phyloP scores from a whole-genome alignment of 2,113 vertebrate species.

The Chionomys nivalis region DNA sequence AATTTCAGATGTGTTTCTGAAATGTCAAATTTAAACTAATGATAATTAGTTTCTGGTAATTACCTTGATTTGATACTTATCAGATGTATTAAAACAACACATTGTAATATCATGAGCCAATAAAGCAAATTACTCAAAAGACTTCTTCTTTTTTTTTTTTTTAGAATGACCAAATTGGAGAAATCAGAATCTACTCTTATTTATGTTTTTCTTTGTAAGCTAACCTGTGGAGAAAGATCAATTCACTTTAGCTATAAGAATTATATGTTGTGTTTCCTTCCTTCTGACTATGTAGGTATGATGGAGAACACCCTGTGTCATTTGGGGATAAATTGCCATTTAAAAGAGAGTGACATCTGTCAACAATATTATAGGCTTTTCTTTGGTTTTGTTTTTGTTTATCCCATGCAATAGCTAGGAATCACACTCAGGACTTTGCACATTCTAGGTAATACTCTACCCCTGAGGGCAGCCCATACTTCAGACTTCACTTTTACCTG shows the following conservation, averaged over 20 bases:
- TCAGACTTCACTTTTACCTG: too few relatives aligned
- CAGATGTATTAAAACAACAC: neutral
- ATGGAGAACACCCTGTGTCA: neutral
- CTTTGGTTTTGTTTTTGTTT: neutral
- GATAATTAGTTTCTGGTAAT: neutral
- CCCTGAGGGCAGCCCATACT: neutral
- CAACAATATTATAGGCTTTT: neutral
- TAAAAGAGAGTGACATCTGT: conserved; percentile 5
- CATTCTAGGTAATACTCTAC: neutral
- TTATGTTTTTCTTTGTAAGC: neutral
- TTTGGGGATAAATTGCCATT: neutral
- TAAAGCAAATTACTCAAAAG: neutral
- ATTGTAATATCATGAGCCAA: neutral
- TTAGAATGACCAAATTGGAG: neutral
- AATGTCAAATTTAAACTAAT: neutral
- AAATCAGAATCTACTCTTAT: neutral
- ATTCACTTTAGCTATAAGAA: neutral
- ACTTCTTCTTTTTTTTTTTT: neutral
- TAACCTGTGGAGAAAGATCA: neutral
- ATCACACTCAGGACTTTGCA: neutral
- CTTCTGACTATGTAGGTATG: neutral
- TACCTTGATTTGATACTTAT: neutral
- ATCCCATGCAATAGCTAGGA: neutral
- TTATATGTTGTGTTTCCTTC: conserved; percentile 46
- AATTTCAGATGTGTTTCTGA: neutral